Base-by-base conservation (phyloP, 1,140 invertebrate genomes). In the Drosophila prosaltans region DNA sequence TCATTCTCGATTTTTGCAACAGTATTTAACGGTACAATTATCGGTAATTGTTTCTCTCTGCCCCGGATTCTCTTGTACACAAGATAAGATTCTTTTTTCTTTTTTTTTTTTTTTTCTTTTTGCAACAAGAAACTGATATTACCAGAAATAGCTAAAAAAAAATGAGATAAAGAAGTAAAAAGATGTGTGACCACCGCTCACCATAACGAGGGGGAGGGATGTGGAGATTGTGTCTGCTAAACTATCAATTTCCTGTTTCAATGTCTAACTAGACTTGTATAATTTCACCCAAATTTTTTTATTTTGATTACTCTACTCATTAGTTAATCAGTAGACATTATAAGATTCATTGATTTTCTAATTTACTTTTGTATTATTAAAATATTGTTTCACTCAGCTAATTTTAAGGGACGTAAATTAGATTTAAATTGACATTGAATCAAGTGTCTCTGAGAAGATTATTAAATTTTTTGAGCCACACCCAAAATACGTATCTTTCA, bases 1-100 rank as follows among this genome's bases (percentile, higher is more conserved):
- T 85, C 74, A 69, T 72, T 61, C 70, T 71, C 69, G 69, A 68
- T 72, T 80, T 85, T 77, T 69, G 74, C 78, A 72, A 63, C 54
- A 68, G 63, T 58, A 67, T 58, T 78, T 85, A 81, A 84, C 81
- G 81, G 81, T 84, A 84, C 67, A 80, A 71, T 81, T 85, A 81
- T 84, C 62, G 67, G 28, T 70, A 9, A 30, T 55, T 65, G 26
- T 59, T 11, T 21, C 28, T 74, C 55, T 70, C 58, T 24, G 45
- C 45, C 28, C 28, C 28, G 28, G 28, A 2, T 30, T 51, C 8
- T 21, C 24, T 21, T 24, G 45, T 48, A 8, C 8, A 26, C 8
- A 51, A 51, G 45, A 51, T 51, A 51, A 51, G 45, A 51, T 36
- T 36, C 32, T 36, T 36, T 36, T 36, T 36, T 36, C 32, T 36